Evolutionary conservation across 1,140 invertebrate species (phyloP).

Genomic region (Lamellibrachia luymesi): DNA sequence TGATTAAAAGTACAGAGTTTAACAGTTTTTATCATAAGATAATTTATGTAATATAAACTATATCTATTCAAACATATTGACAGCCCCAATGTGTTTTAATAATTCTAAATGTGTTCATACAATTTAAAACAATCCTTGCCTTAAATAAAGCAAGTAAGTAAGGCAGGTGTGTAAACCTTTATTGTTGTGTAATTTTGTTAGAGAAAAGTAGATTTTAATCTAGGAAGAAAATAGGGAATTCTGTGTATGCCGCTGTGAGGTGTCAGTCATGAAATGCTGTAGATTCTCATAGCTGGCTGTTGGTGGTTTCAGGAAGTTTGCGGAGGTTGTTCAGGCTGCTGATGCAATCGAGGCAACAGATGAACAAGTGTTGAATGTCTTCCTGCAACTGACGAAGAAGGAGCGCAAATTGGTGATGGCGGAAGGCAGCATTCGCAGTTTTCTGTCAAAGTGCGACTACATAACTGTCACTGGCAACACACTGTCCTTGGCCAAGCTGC

Average conservation of each 20-base stretch:
- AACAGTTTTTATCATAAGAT: background rate
- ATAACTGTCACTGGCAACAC: background rate
- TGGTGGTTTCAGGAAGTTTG: slow-evolving; percentile 12
- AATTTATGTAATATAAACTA: background rate
- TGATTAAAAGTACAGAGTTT: background rate
- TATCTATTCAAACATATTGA: too few relatives aligned
- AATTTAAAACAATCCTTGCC: too few relatives aligned
- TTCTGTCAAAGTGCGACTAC: background rate
- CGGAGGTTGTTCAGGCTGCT: background rate
- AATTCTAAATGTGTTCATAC: too few relatives aligned
- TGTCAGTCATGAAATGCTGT: background rate
- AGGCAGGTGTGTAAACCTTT: too few relatives aligned
- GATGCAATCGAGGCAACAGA: background rate
- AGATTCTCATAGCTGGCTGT: background rate
- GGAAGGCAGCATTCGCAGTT: background rate
- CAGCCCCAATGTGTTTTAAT: too few relatives aligned
- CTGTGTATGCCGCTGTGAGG: background rate
- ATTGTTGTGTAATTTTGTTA: too few relatives aligned
- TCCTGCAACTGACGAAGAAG: background rate
- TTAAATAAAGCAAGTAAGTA: too few relatives aligned
- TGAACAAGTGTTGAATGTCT: background rate
- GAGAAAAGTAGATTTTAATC: background rate
- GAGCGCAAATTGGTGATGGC: slow-evolving; percentile 16
- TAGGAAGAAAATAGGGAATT: background rate
- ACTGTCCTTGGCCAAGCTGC: background rate